Base-by-base conservation (phyloP, 2,797 vertebrate species). In the Fistularia tabacaria region DNA sequence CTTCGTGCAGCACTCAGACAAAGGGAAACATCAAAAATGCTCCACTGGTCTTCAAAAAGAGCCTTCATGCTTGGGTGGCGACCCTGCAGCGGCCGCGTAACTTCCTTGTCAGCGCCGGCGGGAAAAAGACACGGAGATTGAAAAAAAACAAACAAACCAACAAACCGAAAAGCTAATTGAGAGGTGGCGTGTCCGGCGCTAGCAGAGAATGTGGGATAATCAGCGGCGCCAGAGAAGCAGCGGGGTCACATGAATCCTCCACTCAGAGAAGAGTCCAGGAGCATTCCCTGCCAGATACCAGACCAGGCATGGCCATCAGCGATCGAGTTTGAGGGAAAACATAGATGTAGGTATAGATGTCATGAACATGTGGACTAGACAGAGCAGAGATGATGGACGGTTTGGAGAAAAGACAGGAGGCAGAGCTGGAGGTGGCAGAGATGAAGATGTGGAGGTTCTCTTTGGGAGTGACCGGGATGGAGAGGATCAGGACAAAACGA, bases 131-230 rank as follows among this genome's bases (percentile, higher is more conserved):
- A 62, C 25, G 54, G 59, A 75, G 79, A 84, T 82, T 25, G 2
- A 25, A 25, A 25, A 25, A 25, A 25, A 25, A 25, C 25, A 79
- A 80, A 76, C 70, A 25, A 25, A 25, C 2, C 2, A 25, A 25
- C 25, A 79, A 80, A 76, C 70, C 59, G 46, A 40, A 68, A 50
- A 67, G 79, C 79, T 88, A 90, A 89, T 87, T 89, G 87, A 88
- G 86, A 86, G 75, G 78, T 80, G 87, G 81, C 71, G 82, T 69
- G 70, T 80, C 75, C 75, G 60, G 75, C 39, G 58, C 58, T 56
- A 66, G 71, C 74, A 71, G 79, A 77, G 79, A 80, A 82, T 71
- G 42, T 64, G 64, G 47, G 51, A 80, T 85, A 86, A 87, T 89
- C 85, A 85, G 79, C 71, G 58, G 69, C 59, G 80, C 80, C 80